Evolutionary conservation across 2,888 invertebrate genomes (phyloP).

Genomic region (Dryobota labecula): DNA sequence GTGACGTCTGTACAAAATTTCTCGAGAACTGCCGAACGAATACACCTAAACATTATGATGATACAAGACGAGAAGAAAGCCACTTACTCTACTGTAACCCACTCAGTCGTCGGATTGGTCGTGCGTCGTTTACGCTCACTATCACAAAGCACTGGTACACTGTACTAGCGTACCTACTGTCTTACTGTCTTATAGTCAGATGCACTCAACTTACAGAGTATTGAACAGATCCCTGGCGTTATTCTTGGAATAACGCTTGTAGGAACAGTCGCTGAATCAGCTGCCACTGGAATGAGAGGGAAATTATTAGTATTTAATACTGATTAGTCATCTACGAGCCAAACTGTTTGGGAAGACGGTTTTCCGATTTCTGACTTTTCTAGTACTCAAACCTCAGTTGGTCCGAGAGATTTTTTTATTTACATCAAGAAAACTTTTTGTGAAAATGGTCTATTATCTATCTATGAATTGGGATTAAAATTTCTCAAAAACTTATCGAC

Average conservation of each 20-base stretch:
- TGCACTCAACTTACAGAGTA: conserved; percentile 80
- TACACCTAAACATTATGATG: conserved; percentile 32
- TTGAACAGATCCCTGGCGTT: conserved; percentile 88
- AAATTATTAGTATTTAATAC: neutral
- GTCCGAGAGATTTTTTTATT: too few species aligned
- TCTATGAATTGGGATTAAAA: too few species aligned
- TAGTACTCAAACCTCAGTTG: too few species aligned
- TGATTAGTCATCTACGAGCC: too few species aligned
- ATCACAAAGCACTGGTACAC: conserved; percentile 74
- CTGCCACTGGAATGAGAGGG: conserved; percentile 83
- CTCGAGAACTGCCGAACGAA: conserved; percentile 31
- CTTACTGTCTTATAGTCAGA: conserved; percentile 48
- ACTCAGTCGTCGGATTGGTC: conserved; percentile 66
- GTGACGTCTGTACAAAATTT: conserved; percentile 24
- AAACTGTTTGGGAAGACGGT: too few species aligned
- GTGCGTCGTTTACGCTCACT: conserved; percentile 66
- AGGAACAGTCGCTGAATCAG: conserved; percentile 90
- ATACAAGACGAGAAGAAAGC: conserved; percentile 45
- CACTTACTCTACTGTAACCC: conserved; percentile 50
- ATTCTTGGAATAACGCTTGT: conserved; percentile 88
- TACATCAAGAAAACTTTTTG: too few species aligned
- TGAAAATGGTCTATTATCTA: too few species aligned
- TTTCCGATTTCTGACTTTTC: too few species aligned
- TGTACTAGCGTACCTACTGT: conserved; percentile 58
- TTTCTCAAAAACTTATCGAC: too few species aligned